phyloP scores from a whole-genome alignment of 2,797 vertebrate genomes.

The Parambassis ranga region DNA sequence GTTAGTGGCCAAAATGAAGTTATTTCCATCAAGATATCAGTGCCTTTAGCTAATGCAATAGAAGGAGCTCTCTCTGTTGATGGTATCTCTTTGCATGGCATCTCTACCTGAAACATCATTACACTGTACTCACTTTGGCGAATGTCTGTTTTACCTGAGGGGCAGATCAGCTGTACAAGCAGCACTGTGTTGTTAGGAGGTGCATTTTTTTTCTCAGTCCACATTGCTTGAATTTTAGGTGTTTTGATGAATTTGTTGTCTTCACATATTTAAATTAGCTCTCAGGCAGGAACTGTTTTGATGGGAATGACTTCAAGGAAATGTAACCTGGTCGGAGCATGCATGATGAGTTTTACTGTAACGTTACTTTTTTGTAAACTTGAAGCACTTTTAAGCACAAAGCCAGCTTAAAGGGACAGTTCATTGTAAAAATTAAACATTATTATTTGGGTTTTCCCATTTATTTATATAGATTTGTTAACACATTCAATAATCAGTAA shows the following conservation, averaged over 20 bases:
- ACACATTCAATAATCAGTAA: too few relatives aligned
- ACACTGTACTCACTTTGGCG: conserved; percentile 64
- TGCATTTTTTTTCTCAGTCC: not conserved
- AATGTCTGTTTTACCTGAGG: conserved; percentile 64
- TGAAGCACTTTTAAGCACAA: conserved; percentile 44
- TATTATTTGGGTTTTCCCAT: too few relatives aligned
- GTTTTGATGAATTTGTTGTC: conserved; percentile 4
- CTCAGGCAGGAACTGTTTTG: conserved; percentile 36
- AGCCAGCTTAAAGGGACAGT: too few relatives aligned
- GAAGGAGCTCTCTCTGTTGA: conserved; percentile 65
- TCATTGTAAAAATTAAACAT: too few relatives aligned
- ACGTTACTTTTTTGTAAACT: not conserved
- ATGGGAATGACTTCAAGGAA: not conserved
- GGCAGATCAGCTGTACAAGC: conserved; percentile 21
- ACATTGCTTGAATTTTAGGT: conserved; percentile 4
- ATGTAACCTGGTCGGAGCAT: conserved; percentile 9
- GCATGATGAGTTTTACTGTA: conserved; percentile 20
- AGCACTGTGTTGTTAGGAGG: conserved; percentile 7
- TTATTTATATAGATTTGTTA: too few relatives aligned
- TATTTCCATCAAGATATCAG: conserved; percentile 75
- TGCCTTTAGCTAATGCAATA: conserved; percentile 75
- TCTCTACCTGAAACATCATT: conserved; percentile 76
- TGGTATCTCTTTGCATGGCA: conserved; percentile 70
- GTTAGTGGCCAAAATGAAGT: conserved; percentile 74
- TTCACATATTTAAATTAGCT: conserved; percentile 17